These are phyloP conservation scores for Xenopus borealis DNA, from an alignment of 2,113 vertebrate species.

Conservation along the genomic window DNA sequence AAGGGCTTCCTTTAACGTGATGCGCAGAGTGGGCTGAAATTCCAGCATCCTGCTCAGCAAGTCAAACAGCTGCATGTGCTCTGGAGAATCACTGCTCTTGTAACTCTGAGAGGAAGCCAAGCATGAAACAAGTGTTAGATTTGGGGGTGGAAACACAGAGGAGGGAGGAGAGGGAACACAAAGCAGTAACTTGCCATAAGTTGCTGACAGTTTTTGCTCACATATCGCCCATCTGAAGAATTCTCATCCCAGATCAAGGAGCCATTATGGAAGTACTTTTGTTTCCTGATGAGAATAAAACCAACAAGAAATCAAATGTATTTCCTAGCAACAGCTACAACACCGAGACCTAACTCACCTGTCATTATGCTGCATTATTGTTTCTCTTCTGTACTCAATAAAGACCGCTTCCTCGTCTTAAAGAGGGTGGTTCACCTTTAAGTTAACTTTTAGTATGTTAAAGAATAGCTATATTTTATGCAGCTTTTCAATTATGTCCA, in stretches of 20 bases:
- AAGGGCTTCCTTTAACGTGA: conserved; percentile 83
- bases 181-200: conserved; percentile 72
- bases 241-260: conserved; percentile 87
- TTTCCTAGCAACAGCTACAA: too few relatives aligned
- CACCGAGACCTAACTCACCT: too few relatives aligned
- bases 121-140: background rate
- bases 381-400: too few relatives aligned
- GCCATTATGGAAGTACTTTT: conserved; percentile 83
- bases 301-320: background rate
- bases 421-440: too few relatives aligned
- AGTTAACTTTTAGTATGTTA: too few relatives aligned
- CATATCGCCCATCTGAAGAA: conserved; percentile 84
- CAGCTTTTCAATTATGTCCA: too few relatives aligned
- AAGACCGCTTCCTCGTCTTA: too few relatives aligned
- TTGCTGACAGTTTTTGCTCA: conserved; percentile 91
- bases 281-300: conserved; percentile 69
- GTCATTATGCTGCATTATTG: too few relatives aligned
- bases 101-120: conserved; percentile 73
- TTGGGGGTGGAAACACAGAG: background rate
- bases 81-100: conserved; percentile 74
- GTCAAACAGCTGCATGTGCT: conserved; percentile 87
- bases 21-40: conserved; percentile 81
- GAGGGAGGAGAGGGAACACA: background rate
- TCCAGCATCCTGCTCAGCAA: conserved; percentile 88
- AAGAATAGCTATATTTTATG: too few relatives aligned